Base-by-base conservation (phyloP, 2,797 vertebrate species). In the Leuciscus waleckii region DNA sequence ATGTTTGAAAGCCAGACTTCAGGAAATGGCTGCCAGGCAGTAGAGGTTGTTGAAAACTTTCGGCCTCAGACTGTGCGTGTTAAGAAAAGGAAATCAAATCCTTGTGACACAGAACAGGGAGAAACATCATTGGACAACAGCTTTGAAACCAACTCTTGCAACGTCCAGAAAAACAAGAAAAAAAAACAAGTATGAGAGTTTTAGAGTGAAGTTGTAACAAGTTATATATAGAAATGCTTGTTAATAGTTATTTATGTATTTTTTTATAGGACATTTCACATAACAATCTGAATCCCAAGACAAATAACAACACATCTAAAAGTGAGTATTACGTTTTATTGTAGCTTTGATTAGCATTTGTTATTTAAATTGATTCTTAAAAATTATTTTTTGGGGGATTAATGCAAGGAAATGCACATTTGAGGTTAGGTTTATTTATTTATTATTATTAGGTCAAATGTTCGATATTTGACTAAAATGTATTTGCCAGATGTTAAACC, bases 171-270 rank as follows among this genome's bases (percentile, higher is more conserved):
- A 74, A 67, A 37, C 32, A 63, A 68, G 32, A 35, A n/a, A 19
- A 71, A n/a, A 74, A 79, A 43, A n/a, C 73, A 61, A 58, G 84
- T 84, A 84, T 8, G 37, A 16, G 49, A 37, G 43, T 23, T 80
- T 68, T 16, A 0, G 39, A 19, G 29, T 10, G 26, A 56, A 29
- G 9, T 43, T 35, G 63, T 32, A 13, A 35, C 14, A 65, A 65
- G 29, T 19, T 26, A 37, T 26, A 1, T 2, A 21, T 74, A 29
- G 1, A 68, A 77, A 56, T 78, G 7, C 39, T 19, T 68, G 19
- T 23, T 26, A 32, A 51, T 75, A 74, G 16, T 49, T 43, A 43
- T 43, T 1, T 49, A 46, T 74, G 3, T 32, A 51, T 51, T 75
- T 16, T 56, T 71, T 56, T 43, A 56, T n/a, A 84, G 82, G n/a